Base-by-base conservation (phyloP, 2,797 vertebrate species). In the Adrianichthys oophorus region DNA sequence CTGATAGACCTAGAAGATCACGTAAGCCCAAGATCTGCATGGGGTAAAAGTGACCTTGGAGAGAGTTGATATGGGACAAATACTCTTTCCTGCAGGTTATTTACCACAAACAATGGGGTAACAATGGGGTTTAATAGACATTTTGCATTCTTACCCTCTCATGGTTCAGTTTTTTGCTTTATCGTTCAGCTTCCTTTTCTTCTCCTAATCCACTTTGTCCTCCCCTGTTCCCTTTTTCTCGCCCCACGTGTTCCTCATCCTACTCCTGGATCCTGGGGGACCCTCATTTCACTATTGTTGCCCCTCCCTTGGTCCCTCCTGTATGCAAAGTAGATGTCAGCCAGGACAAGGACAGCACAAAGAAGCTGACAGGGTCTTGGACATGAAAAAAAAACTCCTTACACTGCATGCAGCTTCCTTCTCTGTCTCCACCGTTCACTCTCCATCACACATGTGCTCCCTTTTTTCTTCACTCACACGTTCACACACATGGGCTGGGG, bases 311-410 rank as follows among this genome's bases (percentile, higher is more conserved):
- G 74, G 76, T 74, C 77, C 85, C 87, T 89, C 80, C 87, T 78
- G 76, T 90, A 90, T 91, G 91, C 84, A 92, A 90, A 90, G 87
- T 89, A 91, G 89, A 88, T 90, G 88, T 90, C 90, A 90, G 74
- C 69, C 80, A 84, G 87, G 89, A 87, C 89, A 87, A 84, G 83
- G 72, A 87, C 82, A 85, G 83, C 87, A 88, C 87, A 90, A 90
- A 89, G 87, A 83, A 87, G 87, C 75, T 73, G 79, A 82, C 83
- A 69, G 77, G 85, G 82, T 88, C 86, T 84, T 57, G 72, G 66
- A 82, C 81, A 79, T 19, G 26, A 59, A 70, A 65, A 70, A 45
- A 66, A 66, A 68, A 42, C 61, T 42, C 26, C 15, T 29, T 37
- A 64, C 57, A 14, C 57, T 42, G 15, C 45, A 44, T 65, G 61